phyloP scores from a whole-genome alignment of 92 coral and sea anemone genomes.

The Plumapathes pennacea region DNA sequence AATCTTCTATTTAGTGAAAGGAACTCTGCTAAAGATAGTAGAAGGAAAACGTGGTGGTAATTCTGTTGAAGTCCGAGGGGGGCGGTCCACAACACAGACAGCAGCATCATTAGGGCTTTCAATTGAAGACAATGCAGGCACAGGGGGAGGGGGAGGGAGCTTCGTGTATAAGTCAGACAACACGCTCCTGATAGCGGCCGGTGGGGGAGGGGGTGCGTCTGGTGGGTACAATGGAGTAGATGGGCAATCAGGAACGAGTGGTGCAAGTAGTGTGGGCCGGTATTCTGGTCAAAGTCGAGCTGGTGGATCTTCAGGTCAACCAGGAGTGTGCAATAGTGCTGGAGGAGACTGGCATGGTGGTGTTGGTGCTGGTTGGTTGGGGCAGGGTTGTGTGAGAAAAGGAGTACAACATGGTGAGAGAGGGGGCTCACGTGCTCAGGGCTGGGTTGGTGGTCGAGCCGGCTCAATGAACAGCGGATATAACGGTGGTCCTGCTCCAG shows the following conservation, averaged over 20 bases:
- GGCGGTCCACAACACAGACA: slow-evolving; percentile 15
- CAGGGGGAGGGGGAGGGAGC: slow-evolving; percentile 73
- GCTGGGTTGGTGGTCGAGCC: slow-evolving; percentile 61
- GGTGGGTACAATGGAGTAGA: slow-evolving; percentile 44
- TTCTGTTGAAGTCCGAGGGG: slow-evolving; percentile 52
- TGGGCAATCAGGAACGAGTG: slow-evolving; percentile 40
- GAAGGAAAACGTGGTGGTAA: slow-evolving; percentile 54
- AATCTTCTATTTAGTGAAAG: slow-evolving; percentile 1
- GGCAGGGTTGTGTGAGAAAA: slow-evolving; percentile 25
- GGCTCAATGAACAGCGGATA: slow-evolving; percentile 57
- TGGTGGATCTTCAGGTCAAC: slow-evolving; percentile 56
- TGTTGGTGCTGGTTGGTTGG: slow-evolving; percentile 65
- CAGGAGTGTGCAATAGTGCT: slow-evolving; percentile 43
- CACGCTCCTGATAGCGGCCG: slow-evolving; percentile 49
- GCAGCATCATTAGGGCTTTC: slow-evolving; percentile 50
- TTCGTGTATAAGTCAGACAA: slow-evolving; percentile 43
- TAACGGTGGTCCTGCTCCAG: slow-evolving; percentile 71
- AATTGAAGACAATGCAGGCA: slow-evolving; percentile 57
- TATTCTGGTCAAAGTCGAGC: slow-evolving; percentile 2
- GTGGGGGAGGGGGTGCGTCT: slow-evolving; percentile 75
- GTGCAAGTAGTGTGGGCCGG: slow-evolving; percentile 32
- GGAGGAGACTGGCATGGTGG: slow-evolving; percentile 59
- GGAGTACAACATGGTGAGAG: slow-evolving; percentile 31
- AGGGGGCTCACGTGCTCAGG: slow-evolving; percentile 55
- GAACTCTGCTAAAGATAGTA: slow-evolving; percentile 35